Evolutionary conservation across 2,888 invertebrate genomes (phyloP), one percentile per base, ranked within the genome.

Genomic region (Pteria penguin): DNA sequence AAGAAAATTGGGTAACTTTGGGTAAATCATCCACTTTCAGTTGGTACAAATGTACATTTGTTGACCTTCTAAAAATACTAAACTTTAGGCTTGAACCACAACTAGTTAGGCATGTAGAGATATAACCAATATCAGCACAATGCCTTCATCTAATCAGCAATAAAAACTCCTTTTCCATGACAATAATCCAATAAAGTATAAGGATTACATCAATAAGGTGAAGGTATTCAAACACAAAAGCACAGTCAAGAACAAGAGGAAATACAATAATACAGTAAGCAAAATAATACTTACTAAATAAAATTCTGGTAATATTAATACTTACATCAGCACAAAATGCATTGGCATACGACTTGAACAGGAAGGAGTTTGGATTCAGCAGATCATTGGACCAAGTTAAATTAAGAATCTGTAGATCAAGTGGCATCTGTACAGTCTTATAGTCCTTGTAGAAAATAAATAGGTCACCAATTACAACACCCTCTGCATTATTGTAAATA

Each of bases 261-360:
- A 0, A 45, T 45, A 14, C 18, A 1, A 14, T 45, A 14, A 14
- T 18, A 45, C 8, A 45, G 8, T 1, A 14, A 14, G 18, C 8
- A 14, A 45, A 45, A 45, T 45, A 1, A 45, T 14, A 45, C 8
- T 45, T 45, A 45, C 8, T 45, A 45, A 45, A 45, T 14, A 45
- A 18, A 45, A 45, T 45, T 45, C 18, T 14, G 18, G 18, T 45
- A 45, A 14, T 1, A 62, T 29, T 26, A 2, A 22, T 32, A 78
- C 82, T 81, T 79, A 83, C 84, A 73, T 83, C 84, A 52, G 71
- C 77, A 76, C 84, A 85, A 3, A 85, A 70, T 1, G 79, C 74
- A 11, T 76, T 52, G 4, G 75, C 75, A 5, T 78, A 68, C 27
- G 75, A 73, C 55, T 72, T 71, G 61, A 73, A 84, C 57, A 66